Conservation (phyloP, 2,797 vertebrate genomes). For the Chloroceryle amazona region DNA sequence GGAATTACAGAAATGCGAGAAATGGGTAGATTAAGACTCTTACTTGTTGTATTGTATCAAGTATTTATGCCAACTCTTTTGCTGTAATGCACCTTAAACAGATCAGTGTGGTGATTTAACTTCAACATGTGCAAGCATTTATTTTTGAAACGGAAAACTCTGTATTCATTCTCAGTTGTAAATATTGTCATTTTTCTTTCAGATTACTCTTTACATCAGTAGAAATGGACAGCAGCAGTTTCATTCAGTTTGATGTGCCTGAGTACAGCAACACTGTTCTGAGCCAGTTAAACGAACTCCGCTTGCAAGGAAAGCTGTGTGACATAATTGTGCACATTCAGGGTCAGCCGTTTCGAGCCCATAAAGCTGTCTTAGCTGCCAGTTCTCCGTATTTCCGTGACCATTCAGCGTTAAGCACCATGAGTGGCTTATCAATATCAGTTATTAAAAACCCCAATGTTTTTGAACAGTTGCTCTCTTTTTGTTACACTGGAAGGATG, state of each 20-base stretch:
- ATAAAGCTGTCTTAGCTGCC: conserved; percentile 97
- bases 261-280: conserved; percentile 98
- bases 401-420: conserved; percentile 96
- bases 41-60: neutral
- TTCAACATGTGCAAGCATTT: neutral
- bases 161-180: neutral
- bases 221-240: conserved; percentile 98
- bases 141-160: neutral
- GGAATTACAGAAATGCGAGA: neutral
- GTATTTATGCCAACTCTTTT: neutral
- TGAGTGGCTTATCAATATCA: conserved; percentile 98
- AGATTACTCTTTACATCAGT: conserved; percentile 79
- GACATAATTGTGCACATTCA: conserved; percentile 99
- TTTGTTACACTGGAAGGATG: conserved; percentile 99
- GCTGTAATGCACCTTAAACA: neutral
- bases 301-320: conserved; percentile 96
- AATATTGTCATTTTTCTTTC: conserved; percentile 62
- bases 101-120: neutral
- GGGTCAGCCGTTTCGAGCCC: conserved; percentile 96
- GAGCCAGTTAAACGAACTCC: conserved; percentile 96
- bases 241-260: conserved; percentile 98
- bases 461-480: conserved; percentile 96
- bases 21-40: neutral
- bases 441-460: conserved; percentile 98
- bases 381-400: conserved; percentile 99